A percentile compares a stretch with the other conserved stretches of the same genome.
These are phyloP conservation scores for Habrosyne pyritoides DNA, from an alignment of 2,888 invertebrate genomes.

Conservation along the genomic window DNA sequence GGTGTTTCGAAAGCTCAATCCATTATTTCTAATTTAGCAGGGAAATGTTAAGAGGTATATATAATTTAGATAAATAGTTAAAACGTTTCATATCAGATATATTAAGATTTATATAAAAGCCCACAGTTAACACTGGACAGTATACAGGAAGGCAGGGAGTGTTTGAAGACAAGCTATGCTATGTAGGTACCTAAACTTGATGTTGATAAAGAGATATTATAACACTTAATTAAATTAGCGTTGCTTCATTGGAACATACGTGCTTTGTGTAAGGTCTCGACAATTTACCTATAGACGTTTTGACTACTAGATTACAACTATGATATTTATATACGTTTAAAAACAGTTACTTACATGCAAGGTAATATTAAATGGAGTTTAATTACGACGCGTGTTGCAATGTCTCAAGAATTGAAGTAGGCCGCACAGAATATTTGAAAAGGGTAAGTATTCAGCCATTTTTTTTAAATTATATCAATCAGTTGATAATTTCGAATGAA, in stretches of 20 bases:
- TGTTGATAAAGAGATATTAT: constrained; percentile 30
- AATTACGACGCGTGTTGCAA: neutral
- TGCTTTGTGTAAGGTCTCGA: constrained; percentile 29
- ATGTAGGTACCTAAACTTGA: constrained; percentile 21
- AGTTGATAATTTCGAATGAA: too few species aligned
- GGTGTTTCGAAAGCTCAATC: constrained; percentile 69
- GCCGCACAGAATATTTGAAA: neutral
- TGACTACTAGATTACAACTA: constrained; percentile 11
- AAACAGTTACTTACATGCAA: constrained; percentile 2
- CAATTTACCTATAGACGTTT: constrained; percentile 32
- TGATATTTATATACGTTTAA: constrained; percentile 8
- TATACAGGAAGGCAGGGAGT: constrained; percentile 45
- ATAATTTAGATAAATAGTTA: constrained; percentile 8
- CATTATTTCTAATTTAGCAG: constrained; percentile 23
- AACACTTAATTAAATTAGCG: constrained; percentile 24
- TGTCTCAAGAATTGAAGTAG: neutral
- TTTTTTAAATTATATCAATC: too few species aligned
- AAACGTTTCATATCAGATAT: constrained; percentile 8
- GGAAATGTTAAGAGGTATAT: constrained; percentile 6
- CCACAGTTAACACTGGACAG: constrained; percentile 63
- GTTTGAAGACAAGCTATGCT: constrained; percentile 18
- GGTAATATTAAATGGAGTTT: neutral
- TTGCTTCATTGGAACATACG: constrained; percentile 15
- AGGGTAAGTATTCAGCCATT: neutral
- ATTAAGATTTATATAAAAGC: constrained; percentile 29